phyloP scores from a whole-genome alignment of 37 sponge, comb jelly and placozoan genomes.

The Eunapius fragilis region DNA sequence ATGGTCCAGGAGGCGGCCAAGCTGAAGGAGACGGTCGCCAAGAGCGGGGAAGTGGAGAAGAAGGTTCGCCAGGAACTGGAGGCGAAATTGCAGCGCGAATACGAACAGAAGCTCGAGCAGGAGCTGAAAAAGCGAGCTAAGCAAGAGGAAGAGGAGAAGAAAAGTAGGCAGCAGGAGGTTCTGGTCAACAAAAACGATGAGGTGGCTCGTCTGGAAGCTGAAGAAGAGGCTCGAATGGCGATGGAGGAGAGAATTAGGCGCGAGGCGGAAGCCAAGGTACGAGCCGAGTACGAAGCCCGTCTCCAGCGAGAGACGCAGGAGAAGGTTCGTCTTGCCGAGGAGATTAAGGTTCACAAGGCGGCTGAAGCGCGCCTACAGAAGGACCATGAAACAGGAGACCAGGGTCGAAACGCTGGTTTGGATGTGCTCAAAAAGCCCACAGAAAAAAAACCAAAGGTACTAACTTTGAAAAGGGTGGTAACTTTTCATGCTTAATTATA shows the following conservation, averaged over 20 bases:
- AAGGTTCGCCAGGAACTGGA: conserved; percentile 17
- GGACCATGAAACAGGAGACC: conserved; percentile 26
- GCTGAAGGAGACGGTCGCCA: conserved; percentile 16
- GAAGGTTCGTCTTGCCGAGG: conserved; percentile 52
- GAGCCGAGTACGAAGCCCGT: conserved; percentile 59
- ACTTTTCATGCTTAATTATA: too few species aligned
- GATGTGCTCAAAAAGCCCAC: neutral
- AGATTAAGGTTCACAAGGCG: conserved; percentile 49
- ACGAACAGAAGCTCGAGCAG: conserved; percentile 1
- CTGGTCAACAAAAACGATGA: conserved; percentile 30
- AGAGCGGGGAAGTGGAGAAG: conserved; percentile 10
- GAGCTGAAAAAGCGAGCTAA: neutral
- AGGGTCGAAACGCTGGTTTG: neutral
- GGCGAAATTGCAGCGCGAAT: conserved; percentile 10
- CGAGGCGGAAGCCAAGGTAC: conserved; percentile 58
- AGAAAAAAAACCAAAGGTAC: neutral
- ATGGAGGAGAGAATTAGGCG: conserved; percentile 54
- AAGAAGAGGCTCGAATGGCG: conserved; percentile 68
- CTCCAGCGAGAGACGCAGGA: conserved; percentile 59
- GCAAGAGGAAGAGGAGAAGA: conserved; percentile 28
- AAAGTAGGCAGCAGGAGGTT: conserved; percentile 23
- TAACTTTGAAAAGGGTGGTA: too few species aligned
- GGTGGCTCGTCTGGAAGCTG: conserved; percentile 46
- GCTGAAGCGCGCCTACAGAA: conserved; percentile 38
- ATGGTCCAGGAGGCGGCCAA: conserved; percentile 27